A percentile compares a stretch with the other conserved stretches of the same genome.
phyloP scores from a whole-genome alignment of 1,140 invertebrate species.

The Armadillidium nasatum region DNA sequence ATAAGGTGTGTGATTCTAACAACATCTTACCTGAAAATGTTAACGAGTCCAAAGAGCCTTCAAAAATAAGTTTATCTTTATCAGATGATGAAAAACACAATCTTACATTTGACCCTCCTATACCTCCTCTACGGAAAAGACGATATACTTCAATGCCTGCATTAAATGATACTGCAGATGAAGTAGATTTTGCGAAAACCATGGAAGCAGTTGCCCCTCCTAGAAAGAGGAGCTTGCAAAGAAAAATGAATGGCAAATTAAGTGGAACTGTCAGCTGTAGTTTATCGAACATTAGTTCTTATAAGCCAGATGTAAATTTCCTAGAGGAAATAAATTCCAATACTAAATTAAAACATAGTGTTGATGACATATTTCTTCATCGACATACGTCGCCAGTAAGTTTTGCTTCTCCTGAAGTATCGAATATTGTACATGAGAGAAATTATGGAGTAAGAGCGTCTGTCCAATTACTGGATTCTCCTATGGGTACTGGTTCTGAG shows the following conservation, averaged over 20 bases:
- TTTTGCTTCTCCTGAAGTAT: not conserved
- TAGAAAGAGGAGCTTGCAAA: not conserved
- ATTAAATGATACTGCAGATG: not conserved
- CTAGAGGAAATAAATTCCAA: not conserved
- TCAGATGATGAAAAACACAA: not conserved
- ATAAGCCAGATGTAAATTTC: not conserved
- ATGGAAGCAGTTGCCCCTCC: constrained; percentile 1
- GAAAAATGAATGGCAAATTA: not conserved
- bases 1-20: not conserved
- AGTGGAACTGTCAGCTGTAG: not conserved
- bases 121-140: not conserved
- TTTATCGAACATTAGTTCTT: not conserved
- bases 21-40: not conserved
- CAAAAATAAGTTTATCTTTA: not conserved
- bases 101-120: not conserved
- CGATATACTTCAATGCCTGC: not conserved
- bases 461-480: not conserved
- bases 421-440: not conserved
- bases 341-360: not conserved
- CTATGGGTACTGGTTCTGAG: not conserved
- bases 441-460: not conserved
- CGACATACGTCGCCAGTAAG: not conserved
- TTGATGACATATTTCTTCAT: not conserved
- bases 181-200: not conserved
- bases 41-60: not conserved